These are phyloP conservation scores for Temnothorax nylanderi DNA, from an alignment of 1,140 invertebrate genomes.

Conservation along the genomic window DNA sequence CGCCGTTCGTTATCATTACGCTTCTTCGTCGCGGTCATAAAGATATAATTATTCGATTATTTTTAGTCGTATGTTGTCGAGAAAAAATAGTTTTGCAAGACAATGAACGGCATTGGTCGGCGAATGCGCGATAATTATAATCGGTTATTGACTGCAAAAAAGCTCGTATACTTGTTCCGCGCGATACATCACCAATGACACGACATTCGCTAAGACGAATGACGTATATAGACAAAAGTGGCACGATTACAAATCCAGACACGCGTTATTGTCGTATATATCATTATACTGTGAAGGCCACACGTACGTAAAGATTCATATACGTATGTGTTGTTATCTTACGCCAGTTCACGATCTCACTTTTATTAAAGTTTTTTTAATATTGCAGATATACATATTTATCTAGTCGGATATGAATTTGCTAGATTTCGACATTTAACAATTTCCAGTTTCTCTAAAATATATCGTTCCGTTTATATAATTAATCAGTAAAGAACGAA, in stretches of 20 bases:
- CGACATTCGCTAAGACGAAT: constrained; percentile 44
- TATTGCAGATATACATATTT: background rate
- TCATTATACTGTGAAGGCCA: background rate
- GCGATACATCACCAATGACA: constrained; percentile 44
- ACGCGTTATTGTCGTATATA: constrained; percentile 24
- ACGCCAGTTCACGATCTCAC: background rate
- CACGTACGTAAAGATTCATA: background rate
- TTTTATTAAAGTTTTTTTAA: background rate
- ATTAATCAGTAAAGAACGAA: background rate
- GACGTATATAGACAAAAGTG: constrained; percentile 31
- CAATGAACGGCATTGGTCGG: constrained; percentile 19
- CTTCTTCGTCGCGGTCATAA: constrained; percentile 26
- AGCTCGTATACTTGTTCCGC: constrained; percentile 24
- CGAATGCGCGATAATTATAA: constrained; percentile 71
- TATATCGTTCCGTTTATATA: background rate
- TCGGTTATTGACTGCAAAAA: constrained; percentile 79
- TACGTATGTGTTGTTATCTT: background rate
- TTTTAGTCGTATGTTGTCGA: background rate
- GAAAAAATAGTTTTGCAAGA: constrained; percentile 19
- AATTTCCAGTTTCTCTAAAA: background rate
- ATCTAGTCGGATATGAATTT: background rate
- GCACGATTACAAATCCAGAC: constrained; percentile 59
- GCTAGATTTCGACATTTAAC: background rate
- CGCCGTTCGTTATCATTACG: constrained; percentile 8
- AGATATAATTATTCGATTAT: constrained; percentile 23